These are phyloP conservation scores for Cyclargus thomasi DNA, from an alignment of 1,140 invertebrate species.

Conservation along the genomic window DNA sequence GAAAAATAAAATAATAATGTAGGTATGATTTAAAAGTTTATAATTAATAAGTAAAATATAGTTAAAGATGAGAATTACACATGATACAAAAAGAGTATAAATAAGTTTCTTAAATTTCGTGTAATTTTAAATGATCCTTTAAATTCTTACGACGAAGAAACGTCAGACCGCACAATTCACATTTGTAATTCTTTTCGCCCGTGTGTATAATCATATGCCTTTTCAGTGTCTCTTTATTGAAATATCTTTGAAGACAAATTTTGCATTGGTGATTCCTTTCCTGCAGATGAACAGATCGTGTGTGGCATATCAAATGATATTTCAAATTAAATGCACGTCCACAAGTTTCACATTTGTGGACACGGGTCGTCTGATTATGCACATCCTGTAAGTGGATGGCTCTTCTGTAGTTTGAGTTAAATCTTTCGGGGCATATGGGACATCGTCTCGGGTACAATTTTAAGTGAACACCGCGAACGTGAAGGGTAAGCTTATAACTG, in stretches of 20 bases:
- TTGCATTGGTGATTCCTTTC: conserved; percentile 66
- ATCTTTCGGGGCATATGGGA: conserved; percentile 62
- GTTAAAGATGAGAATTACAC: too few species aligned
- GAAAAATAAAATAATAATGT: too few species aligned
- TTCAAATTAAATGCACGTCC: conserved; percentile 58
- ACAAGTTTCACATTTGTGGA: conserved; percentile 67
- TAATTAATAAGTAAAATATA: too few species aligned
- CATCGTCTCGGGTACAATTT: conserved; percentile 58
- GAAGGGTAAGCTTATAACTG: conserved; percentile 49
- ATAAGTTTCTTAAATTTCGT: conserved; percentile 45
- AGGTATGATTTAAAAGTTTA: too few species aligned
- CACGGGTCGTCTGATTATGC: conserved; percentile 59
- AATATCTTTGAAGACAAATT: conserved; percentile 67
- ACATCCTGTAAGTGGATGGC: conserved; percentile 64
- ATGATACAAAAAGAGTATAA: too few species aligned
- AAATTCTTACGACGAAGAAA: conserved; percentile 72
- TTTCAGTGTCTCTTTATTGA: conserved; percentile 64
- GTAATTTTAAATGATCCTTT: conserved; percentile 56
- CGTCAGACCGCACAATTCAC: conserved; percentile 80
- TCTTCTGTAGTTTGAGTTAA: conserved; percentile 59
- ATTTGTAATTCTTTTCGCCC: conserved; percentile 83
- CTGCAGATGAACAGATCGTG: conserved; percentile 58
- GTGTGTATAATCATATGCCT: conserved; percentile 78
- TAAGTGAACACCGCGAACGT: conserved; percentile 58
- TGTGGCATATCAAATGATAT: conserved; percentile 64